Evolutionary conservation across 2,113 vertebrate genomes (phyloP), one percentile per base, ranked within the genome.

Genomic region (Vimba vimba): DNA sequence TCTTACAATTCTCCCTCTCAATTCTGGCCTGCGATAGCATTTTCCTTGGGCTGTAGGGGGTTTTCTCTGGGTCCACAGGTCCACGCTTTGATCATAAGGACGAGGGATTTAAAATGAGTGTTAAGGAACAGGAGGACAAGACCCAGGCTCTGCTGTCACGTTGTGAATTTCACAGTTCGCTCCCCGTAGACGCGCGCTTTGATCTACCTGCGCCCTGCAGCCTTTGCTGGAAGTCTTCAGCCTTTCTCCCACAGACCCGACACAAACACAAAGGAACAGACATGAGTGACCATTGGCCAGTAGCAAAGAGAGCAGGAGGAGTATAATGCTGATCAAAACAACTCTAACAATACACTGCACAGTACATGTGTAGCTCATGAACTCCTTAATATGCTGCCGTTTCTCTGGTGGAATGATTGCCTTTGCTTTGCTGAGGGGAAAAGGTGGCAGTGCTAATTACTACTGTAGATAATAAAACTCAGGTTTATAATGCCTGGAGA

Each of bases 91-190:
- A 89, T 89, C 83, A 85, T 57, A 33, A 85, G 66, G 71, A 87
- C 4, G 75, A 81, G 64, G 23, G 76, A 76, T 80, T 86, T 69
- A 71, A 79, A 83, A 30, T 2, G 64, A 77, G 25, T 83, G 77
- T 60, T 52, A 77, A 71, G 50, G 64, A 89, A 89, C 88, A 89
- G 88, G 85, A 89, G 88, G 90, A 85, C 82, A 82, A 86, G 85
- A 87, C 88, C 82, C 88, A 83, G 89, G 86, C 68, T 25, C 45
- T 83, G 62, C 82, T 85, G 74, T 82, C 89, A 79, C 81, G 68
- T 76, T 39, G 82, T 74, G 88, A 88, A 79, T 76, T 87, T 88
- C 88, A 83, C 78, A 86, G 82, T 59, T 39, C 47, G 30, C 68
- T 78, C 68, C 60, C 68, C 13, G 30, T 60, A 88, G 85, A 79